Evolutionary conservation across 1,140 invertebrate genomes (phyloP), one percentile per base, ranked within the genome.

Genomic region (Andrena cerasifolii): DNA sequence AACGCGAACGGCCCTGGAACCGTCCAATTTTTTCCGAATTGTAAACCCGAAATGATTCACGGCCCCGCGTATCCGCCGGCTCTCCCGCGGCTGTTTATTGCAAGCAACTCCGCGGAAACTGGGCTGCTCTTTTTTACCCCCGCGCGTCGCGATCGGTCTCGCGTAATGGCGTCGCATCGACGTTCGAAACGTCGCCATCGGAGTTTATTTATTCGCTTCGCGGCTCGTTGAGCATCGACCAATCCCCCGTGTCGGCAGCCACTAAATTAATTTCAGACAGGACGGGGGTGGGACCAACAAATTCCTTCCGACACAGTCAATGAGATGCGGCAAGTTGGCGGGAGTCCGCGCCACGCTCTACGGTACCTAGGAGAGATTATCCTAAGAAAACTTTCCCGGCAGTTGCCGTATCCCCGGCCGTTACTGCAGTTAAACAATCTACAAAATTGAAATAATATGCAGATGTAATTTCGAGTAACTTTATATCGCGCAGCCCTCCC

Each of bases 381-480:
- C 83, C 86, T 85, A 86, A 86, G 84, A 83, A 87, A 86, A 87
- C 85, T 87, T 87, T 87, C 63, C 47, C 67, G 63, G 24, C 58
- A 68, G 79, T 84, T 79, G 58, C 56, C 59, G 80, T 84, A 83
- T 83, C 84, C 36, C 36, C 77, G 70, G 61, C 75, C 77, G 82
- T 75, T 84, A 84, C 72, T 71, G 79, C 83, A 85, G 86, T 88
- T 87, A 87, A 88, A 88, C 85, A 85, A 88, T 88, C 86, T 88
- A 83, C 83, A 87, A 86, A 87, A 88, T 87, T 85, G 86, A 88
- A 88, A 88, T 88, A 88, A 88, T 88, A 88, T 88, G 86, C 86
- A 88, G 86, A 88, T 88, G 86, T 88, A 88, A 88, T 88, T 88
- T 88, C 85, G 79, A 86, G 85, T 86, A 88, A 88, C 85, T 88